phyloP scores from a whole-genome alignment of 2,888 invertebrate genomes.

The Chaitophorus viminalis region DNA sequence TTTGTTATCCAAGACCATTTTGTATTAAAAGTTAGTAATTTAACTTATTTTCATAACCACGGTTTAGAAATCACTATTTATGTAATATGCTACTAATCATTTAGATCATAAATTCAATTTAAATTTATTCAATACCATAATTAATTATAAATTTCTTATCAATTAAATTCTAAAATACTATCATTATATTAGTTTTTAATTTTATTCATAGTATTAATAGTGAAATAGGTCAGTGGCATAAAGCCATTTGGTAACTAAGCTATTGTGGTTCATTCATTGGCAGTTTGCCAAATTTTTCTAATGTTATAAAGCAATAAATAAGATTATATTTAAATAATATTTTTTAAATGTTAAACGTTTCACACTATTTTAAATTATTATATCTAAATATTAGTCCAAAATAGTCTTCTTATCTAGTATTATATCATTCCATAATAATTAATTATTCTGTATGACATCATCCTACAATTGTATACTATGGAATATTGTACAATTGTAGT shows the following conservation, averaged over 20 bases:
- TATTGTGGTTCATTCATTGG: conserved; percentile 55
- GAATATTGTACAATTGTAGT: neutral
- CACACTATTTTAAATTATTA: neutral
- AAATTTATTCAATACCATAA: neutral
- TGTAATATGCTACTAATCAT: too few relatives aligned
- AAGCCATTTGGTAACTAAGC: conserved; percentile 5
- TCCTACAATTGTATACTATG: neutral
- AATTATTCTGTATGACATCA: neutral
- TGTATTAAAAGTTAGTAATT: neutral
- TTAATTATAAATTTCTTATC: neutral
- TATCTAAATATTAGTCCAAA: neutral
- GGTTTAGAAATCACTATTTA: neutral
- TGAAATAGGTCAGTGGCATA: conserved; percentile 42
- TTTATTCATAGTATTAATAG: conserved; percentile 6
- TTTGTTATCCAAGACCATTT: neutral
- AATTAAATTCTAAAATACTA: neutral
- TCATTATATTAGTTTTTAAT: conserved; percentile 11
- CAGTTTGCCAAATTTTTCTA: conserved; percentile 22
- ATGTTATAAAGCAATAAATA: conserved; percentile 19
- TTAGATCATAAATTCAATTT: too few relatives aligned
- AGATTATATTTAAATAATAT: conserved; percentile 27
- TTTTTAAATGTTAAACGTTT: neutral
- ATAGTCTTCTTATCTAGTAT: neutral
- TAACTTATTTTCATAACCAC: neutral
- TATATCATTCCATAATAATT: neutral